Evolutionary conservation across 2,888 invertebrate species (phyloP).

Genomic region (Automeris io): DNA sequence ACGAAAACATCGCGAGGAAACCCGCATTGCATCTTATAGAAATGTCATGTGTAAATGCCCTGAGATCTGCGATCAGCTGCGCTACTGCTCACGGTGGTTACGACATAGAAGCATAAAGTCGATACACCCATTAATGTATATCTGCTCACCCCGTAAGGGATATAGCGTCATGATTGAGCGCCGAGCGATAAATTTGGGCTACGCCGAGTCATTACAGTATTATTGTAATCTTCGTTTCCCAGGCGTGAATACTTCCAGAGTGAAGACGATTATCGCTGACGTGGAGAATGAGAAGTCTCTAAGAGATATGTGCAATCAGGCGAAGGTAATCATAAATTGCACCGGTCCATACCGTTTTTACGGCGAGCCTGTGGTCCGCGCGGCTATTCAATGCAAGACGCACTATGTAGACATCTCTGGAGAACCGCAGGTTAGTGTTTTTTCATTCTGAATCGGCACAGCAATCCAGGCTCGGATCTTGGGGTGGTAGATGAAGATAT

Average conservation of each 20-base stretch:
- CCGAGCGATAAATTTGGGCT: too few relatives aligned
- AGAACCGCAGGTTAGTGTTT: constrained; percentile 83
- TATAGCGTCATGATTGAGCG: too few relatives aligned
- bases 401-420: constrained; percentile 96
- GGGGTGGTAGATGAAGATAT: too few relatives aligned
- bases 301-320: constrained; percentile 85
- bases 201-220: too few relatives aligned
- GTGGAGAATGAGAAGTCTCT: constrained; percentile 84
- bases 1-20: too few relatives aligned
- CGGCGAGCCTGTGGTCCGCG: constrained; percentile 93
- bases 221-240: constrained; percentile 16
- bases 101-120: too few relatives aligned
- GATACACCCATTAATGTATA: too few relatives aligned
- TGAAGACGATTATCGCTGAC: constrained; percentile 87
- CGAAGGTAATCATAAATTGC: constrained; percentile 91
- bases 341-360: constrained; percentile 93
- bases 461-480: neutral
- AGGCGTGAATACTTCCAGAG: constrained; percentile 78
- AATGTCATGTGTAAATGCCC: too few relatives aligned
- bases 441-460: neutral
- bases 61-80: too few relatives aligned
- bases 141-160: too few relatives aligned
- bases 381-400: constrained; percentile 87
- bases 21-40: too few relatives aligned
- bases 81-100: too few relatives aligned